Percentiles rank a stretch among this genome's conserved stretches.
These are phyloP conservation scores for Chionis minor DNA, from an alignment of 2,113 vertebrate genomes.

Conservation along the genomic window DNA sequence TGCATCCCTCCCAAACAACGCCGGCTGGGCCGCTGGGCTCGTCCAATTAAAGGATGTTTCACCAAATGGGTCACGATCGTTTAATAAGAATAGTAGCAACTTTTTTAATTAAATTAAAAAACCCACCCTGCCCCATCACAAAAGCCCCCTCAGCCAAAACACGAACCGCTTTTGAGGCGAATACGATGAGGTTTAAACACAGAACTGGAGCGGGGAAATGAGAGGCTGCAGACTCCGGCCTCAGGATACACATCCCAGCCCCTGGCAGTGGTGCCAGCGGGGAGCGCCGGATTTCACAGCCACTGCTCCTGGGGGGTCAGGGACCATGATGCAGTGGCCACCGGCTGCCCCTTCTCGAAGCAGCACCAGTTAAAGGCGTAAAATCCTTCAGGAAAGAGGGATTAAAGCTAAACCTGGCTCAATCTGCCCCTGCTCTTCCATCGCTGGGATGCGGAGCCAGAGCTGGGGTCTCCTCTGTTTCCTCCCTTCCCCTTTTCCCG, in stretches of 20 bases:
- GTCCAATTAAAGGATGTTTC: not conserved
- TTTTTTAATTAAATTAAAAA: not conserved
- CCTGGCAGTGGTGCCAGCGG: not conserved
- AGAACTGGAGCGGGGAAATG: not conserved
- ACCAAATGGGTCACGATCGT: not conserved
- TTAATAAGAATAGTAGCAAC: not conserved
- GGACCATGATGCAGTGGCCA: rapidly evolving
- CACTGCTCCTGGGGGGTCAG: rapidly evolving
- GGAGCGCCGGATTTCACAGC: not conserved
- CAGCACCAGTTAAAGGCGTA: not conserved
- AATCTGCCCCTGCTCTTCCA: not conserved
- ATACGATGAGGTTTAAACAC: not conserved
- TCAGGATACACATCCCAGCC: rapidly evolving
- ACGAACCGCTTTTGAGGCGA: not conserved
- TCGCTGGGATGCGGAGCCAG: not conserved
- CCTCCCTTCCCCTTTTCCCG: not conserved
- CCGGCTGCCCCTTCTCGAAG: not conserved
- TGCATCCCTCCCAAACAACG: not conserved
- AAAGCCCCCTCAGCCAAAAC: rapidly evolving
- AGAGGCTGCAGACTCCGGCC: no score
- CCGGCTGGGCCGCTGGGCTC: rapidly evolving
- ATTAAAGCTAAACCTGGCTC: not conserved
- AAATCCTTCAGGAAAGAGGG: not conserved
- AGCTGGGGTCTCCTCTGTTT: not conserved
- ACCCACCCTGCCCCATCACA: not conserved